Conservation (phyloP, 2,797 vertebrate species). For the Girardinus metallicus region DNA sequence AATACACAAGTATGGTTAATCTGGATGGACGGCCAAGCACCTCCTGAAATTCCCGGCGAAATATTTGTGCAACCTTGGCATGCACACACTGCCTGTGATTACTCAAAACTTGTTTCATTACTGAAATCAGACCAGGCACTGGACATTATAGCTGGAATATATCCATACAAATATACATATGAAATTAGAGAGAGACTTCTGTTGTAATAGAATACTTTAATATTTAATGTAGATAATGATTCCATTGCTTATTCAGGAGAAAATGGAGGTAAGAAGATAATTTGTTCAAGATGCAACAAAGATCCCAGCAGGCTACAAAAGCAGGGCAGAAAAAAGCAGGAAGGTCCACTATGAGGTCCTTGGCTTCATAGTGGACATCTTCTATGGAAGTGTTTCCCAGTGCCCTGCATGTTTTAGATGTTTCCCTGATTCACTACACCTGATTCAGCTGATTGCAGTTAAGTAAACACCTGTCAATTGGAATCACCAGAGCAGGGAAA, state of each 20-base stretch:
- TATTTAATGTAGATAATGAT: slow-evolving; percentile 55
- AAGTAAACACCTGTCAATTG: no score
- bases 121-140: slow-evolving; percentile 42
- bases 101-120: slow-evolving; percentile 56
- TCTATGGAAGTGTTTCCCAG: background rate
- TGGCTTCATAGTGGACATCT: background rate
- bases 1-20: slow-evolving; percentile 32
- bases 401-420: no score
- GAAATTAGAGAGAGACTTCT: slow-evolving; percentile 56
- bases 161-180: slow-evolving; percentile 25
- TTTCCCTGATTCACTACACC: no score
- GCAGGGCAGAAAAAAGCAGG: background rate
- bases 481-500: no score
- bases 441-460: no score
- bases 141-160: slow-evolving; percentile 55
- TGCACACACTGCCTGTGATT: slow-evolving; percentile 32
- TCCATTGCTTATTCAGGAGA: slow-evolving; percentile 37
- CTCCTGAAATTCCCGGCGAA: slow-evolving; percentile 28
- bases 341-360: background rate
- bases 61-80: slow-evolving; percentile 37
- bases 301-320: slow-evolving; percentile 17
- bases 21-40: slow-evolving; percentile 14
- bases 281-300: slow-evolving; percentile 17
- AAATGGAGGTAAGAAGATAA: slow-evolving; percentile 46
- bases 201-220: slow-evolving; percentile 51